Conservation (phyloP, 2,888 invertebrate genomes). For the Diabrotica balteata region DNA sequence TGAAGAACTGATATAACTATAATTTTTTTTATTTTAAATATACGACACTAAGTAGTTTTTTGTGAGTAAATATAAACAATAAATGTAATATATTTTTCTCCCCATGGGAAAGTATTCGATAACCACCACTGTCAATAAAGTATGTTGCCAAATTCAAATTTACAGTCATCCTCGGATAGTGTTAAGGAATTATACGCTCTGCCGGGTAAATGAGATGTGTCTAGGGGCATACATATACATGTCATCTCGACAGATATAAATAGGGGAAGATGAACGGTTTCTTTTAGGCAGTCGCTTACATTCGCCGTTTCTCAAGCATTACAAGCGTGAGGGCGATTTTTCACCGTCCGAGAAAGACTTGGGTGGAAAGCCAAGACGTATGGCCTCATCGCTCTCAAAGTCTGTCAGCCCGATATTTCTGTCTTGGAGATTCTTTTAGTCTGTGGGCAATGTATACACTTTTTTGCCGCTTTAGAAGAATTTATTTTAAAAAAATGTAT, state of each 20-base stretch:
- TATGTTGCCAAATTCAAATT: constrained; percentile 57
- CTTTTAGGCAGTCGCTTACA: constrained; percentile 38
- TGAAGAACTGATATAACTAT: too few relatives aligned
- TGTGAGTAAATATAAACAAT: too few relatives aligned
- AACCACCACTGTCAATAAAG: constrained; percentile 33
- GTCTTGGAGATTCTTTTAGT: constrained; percentile 49
- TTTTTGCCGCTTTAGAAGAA: too few relatives aligned
- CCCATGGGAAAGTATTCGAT: too few relatives aligned
- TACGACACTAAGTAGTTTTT: too few relatives aligned
- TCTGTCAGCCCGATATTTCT: constrained; percentile 58
- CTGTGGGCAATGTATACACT: neutral
- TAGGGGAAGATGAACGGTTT: constrained; percentile 58
- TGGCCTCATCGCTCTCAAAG: constrained; percentile 60
- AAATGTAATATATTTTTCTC: too few relatives aligned
- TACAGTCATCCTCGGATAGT: constrained; percentile 61
- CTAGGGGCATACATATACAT: constrained; percentile 58
- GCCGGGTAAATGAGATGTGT: constrained; percentile 53
- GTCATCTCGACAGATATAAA: constrained; percentile 59
- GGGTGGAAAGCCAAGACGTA: constrained; percentile 53
- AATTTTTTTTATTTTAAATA: too few relatives aligned
- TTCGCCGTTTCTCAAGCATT: constrained; percentile 36
- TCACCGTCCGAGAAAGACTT: constrained; percentile 51
- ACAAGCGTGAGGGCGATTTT: constrained; percentile 58
- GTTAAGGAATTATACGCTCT: constrained; percentile 63
- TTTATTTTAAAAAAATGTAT: too few relatives aligned